phyloP scores from a whole-genome alignment of 1,140 invertebrate species.

The Thaumatotibia leucotreta region DNA sequence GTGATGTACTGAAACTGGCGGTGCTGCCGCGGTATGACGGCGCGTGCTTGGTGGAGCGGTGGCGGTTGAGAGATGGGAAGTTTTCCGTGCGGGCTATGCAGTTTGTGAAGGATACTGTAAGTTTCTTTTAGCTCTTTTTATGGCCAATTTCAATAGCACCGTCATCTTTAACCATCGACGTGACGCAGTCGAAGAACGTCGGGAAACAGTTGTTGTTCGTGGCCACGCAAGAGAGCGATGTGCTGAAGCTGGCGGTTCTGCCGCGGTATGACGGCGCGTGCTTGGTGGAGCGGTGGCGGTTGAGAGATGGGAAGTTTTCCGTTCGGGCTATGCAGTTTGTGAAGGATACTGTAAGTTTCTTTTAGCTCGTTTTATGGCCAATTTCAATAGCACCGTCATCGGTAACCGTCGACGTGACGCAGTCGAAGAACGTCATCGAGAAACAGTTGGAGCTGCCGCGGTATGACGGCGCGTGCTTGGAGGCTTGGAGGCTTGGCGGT shows the following conservation, averaged over 20 bases:
- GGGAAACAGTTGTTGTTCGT: constrained; percentile 85
- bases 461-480: constrained; percentile 85
- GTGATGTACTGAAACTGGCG: constrained; percentile 88
- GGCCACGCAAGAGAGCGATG: constrained; percentile 83
- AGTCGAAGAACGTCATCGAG: constrained; percentile 81
- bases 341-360: constrained; percentile 83
- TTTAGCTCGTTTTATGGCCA: not conserved
- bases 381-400: too few relatives aligned
- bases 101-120: constrained; percentile 87
- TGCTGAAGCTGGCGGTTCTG: constrained; percentile 89
- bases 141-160: too few relatives aligned
- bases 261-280: constrained; percentile 85
- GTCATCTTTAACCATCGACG: too few relatives aligned
- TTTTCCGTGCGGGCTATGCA: constrained; percentile 83
- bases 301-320: too few relatives aligned
- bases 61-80: constrained; percentile 82
- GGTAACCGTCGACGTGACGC: too few relatives aligned
- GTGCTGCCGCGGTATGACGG: constrained; percentile 82
- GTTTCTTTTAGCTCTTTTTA: constrained; percentile 32
- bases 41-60: constrained; percentile 91
- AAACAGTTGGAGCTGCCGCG: constrained; percentile 83
- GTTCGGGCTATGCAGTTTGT: too few relatives aligned
- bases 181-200: constrained; percentile 82
- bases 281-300: constrained; percentile 91
- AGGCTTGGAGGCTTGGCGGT: constrained; percentile 94